Conservation (phyloP, 2,113 vertebrate genomes). For the Pedionomus torquatus region DNA sequence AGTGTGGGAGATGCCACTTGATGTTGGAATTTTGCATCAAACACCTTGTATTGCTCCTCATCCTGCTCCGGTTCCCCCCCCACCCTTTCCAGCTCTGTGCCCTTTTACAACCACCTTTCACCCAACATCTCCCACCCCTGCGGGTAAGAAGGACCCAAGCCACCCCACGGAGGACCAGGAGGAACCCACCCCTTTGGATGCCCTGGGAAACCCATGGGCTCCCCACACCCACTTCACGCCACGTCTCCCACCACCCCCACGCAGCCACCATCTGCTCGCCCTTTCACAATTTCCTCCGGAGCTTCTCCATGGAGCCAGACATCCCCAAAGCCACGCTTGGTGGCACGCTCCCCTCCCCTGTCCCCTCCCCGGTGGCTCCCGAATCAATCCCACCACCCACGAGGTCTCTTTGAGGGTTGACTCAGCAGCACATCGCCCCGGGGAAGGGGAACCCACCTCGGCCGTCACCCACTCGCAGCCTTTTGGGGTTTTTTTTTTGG, state of each 20-base stretch:
- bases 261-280: fast-evolving
- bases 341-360: not conserved
- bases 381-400: fast-evolving
- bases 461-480: not conserved
- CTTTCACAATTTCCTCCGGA: slow-evolving; percentile 33
- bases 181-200: fast-evolving
- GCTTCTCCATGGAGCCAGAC: not conserved
- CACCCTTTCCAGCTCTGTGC: too few relatives aligned
- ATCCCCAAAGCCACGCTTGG: not conserved
- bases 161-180: fast-evolving
- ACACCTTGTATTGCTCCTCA: fast-evolving
- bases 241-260: not conserved
- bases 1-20: not conserved
- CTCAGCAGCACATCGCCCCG: not conserved
- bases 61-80: not conserved
- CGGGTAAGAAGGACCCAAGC: not conserved
- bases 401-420: not conserved
- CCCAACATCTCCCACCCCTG: not conserved
- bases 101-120: not conserved
- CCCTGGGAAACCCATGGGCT: not conserved
- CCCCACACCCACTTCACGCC: not conserved
- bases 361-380: fast-evolving
- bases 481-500: not conserved
- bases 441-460: fast-evolving
- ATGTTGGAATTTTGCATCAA: fast-evolving